phyloP scores from a whole-genome alignment of 2,888 invertebrate genomes.

The Cecidostiba fungosa region DNA sequence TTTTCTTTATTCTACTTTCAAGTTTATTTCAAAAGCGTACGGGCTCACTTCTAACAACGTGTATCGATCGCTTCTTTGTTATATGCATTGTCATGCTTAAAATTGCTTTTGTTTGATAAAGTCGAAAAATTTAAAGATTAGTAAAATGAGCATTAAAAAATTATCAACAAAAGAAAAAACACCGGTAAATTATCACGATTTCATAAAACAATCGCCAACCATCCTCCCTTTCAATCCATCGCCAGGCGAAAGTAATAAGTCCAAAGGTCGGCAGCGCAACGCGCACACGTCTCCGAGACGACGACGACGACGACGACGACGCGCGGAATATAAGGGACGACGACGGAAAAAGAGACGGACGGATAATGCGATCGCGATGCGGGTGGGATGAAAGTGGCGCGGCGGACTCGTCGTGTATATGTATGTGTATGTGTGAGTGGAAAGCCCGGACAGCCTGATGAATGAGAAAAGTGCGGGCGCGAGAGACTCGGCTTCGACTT shows the following conservation, averaged over 20 bases:
- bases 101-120: no score
- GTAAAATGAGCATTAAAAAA: no score
- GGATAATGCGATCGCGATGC: constrained; percentile 23
- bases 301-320: background rate
- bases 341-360: constrained; percentile 40
- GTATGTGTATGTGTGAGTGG: background rate
- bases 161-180: no score
- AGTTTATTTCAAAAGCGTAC: no score
- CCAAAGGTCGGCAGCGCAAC: constrained; percentile 65
- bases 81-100: no score
- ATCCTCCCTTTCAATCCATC: constrained; percentile 66
- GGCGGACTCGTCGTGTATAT: background rate
- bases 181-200: background rate
- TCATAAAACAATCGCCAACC: background rate
- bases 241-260: constrained; percentile 69
- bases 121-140: no score
- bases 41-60: no score
- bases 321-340: constrained; percentile 20
- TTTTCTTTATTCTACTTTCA: no score
- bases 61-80: no score
- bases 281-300: constrained; percentile 10
- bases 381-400: constrained; percentile 40
- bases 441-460: constrained; percentile 46
- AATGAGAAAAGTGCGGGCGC: constrained; percentile 61
- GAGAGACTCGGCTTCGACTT: constrained; percentile 58